Percentiles rank a stretch among this genome's conserved stretches.
phyloP scores from a whole-genome alignment of 1,140 invertebrate species.

The Nebria ingens region DNA sequence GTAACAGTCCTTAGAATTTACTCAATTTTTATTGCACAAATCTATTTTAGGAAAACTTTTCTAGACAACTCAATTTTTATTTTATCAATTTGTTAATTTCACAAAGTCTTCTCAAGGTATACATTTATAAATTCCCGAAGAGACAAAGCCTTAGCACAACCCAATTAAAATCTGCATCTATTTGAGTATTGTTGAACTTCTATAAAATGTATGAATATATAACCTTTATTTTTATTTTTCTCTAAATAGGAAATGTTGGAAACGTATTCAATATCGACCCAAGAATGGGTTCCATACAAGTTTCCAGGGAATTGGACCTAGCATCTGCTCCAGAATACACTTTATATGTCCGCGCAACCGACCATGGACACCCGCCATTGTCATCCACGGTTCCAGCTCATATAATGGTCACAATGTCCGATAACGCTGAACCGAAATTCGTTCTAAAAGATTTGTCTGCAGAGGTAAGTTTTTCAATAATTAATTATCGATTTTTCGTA shows the following conservation, averaged over 20 bases:
- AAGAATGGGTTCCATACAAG: slow-evolving; percentile 61
- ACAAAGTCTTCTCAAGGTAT: no score
- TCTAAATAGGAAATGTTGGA: slow-evolving; percentile 62
- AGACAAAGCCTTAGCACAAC: no score
- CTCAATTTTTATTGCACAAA: no score
- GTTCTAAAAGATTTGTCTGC: slow-evolving; percentile 50
- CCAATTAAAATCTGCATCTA: no score
- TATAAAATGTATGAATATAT: not conserved
- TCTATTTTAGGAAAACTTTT: no score
- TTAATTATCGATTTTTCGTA: no score
- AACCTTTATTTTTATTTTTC: slow-evolving; percentile 14
- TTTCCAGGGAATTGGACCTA: slow-evolving; percentile 64
- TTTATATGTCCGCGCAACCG: slow-evolving; percentile 68
- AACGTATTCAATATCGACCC: slow-evolving; percentile 73
- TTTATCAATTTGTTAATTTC: no score
- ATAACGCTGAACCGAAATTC: slow-evolving; percentile 79
- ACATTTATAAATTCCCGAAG: no score
- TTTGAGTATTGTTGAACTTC: no score
- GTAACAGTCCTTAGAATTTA: no score
- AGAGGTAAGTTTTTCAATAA: no score
- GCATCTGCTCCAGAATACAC: slow-evolving; percentile 65
- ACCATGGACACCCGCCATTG: slow-evolving; percentile 64
- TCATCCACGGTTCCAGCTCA: slow-evolving; percentile 72
- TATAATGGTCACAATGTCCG: slow-evolving; percentile 77
- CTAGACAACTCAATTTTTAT: no score